A percentile compares a stretch with the other conserved stretches of the same genome.
Conservation (phyloP, 2,888 invertebrate genomes). For the Drosophila paramelanica region DNA sequence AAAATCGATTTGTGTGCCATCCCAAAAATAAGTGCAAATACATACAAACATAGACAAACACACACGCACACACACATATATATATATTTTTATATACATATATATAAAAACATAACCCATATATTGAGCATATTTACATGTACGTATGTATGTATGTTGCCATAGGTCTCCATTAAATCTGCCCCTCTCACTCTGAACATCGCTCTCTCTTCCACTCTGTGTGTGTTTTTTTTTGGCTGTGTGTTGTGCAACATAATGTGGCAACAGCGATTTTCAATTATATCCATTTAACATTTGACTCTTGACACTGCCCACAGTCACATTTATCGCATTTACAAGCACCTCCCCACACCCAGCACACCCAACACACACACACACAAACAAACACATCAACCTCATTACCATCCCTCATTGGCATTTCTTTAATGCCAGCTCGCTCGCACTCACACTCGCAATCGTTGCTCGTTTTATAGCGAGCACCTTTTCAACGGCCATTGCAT, state of each 20-base stretch:
- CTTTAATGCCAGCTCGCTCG: constrained; percentile 31
- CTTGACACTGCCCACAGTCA: constrained; percentile 55
- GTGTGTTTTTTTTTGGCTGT: constrained; percentile 11
- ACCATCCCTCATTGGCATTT: constrained; percentile 56
- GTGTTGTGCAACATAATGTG: constrained; percentile 73
- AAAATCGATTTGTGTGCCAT: constrained; percentile 78
- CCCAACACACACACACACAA: constrained; percentile 2
- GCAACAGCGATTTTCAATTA: constrained; percentile 70
- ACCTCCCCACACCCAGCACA: background rate
- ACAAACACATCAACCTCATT: constrained; percentile 38
- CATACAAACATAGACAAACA: constrained; percentile 19
- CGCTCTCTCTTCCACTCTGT: background rate
- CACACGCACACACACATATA: background rate
- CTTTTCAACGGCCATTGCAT: constrained; percentile 57
- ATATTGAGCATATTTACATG: constrained; percentile 16
- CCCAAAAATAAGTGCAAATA: constrained; percentile 65
- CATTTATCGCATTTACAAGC: constrained; percentile 39
- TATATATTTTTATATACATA: background rate
- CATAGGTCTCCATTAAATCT: constrained; percentile 33
- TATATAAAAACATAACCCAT: constrained; percentile 32
- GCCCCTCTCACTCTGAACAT: too few relatives aligned
- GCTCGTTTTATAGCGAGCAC: constrained; percentile 60
- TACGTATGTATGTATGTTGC: constrained; percentile 32
- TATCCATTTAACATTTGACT: constrained; percentile 65
- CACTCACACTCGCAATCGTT: constrained; percentile 32